These are phyloP conservation scores for Pelagia noctiluca DNA, from an alignment of 30 jellyfish, hydroid and myxozoan genomes.

Conservation along the genomic window DNA sequence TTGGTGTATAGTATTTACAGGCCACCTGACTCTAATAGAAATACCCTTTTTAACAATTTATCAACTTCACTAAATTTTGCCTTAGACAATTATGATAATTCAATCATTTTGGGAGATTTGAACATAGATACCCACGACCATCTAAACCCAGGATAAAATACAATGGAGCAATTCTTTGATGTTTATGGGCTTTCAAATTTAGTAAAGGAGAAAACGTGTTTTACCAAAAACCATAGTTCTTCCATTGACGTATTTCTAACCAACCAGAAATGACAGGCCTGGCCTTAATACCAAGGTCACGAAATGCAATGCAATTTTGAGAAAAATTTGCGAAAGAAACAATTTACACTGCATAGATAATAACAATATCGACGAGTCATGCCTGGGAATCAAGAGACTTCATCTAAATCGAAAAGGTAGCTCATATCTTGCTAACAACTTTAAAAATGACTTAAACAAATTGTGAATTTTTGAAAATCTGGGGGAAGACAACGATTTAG, in stretches of 20 bases:
- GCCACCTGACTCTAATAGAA: too few relatives aligned
- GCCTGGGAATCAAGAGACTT: conserved; percentile 1
- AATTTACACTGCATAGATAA: not conserved
- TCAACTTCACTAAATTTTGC: too few relatives aligned
- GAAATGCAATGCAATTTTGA: not conserved
- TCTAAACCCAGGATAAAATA: too few relatives aligned
- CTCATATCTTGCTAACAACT: not conserved
- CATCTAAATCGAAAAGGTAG: not conserved
- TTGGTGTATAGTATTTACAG: not conserved
- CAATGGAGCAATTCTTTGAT: too few relatives aligned
- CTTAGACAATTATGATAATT: too few relatives aligned
- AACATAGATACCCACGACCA: too few relatives aligned
- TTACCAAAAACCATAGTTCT: too few relatives aligned
- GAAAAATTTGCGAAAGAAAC: not conserved
- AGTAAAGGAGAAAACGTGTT: too few relatives aligned
- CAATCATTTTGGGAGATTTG: too few relatives aligned
- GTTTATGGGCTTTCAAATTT: too few relatives aligned
- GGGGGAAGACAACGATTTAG: conserved; percentile 2
- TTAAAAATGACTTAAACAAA: not conserved
- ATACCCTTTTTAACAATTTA: too few relatives aligned
- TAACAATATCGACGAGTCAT: conserved; percentile 9
- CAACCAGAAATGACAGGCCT: not conserved
- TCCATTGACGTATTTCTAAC: too few relatives aligned
- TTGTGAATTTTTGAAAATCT: not conserved
- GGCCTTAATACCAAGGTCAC: not conserved